Evolutionary conservation across 2,888 invertebrate genomes (phyloP).

Genomic region (Desoria tigrina): DNA sequence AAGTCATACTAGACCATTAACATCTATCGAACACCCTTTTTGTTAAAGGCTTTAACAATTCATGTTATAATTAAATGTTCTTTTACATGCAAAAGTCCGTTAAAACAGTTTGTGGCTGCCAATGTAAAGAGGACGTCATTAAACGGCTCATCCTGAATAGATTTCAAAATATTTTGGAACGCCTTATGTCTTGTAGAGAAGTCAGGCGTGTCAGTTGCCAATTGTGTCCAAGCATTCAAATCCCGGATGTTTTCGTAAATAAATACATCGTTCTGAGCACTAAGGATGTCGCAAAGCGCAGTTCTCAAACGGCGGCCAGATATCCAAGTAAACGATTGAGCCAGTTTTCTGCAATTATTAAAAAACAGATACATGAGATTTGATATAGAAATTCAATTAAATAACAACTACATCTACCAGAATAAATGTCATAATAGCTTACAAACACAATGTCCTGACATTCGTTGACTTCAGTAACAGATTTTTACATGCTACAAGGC

Average conservation of each 20-base stretch:
- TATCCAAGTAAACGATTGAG: conserved; percentile 36
- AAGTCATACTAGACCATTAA: not conserved
- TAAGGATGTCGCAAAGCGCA: conserved; percentile 32
- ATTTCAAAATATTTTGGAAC: conserved; percentile 28
- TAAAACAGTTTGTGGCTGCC: conserved; percentile 34
- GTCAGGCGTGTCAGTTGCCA: conserved; percentile 38
- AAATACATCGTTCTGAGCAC: conserved; percentile 15
- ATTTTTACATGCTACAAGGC: conserved; percentile 37
- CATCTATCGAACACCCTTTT: too few species aligned
- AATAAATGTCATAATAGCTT: conserved; percentile 19
- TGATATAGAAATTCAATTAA: not conserved
- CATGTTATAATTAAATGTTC: not conserved
- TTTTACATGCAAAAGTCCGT: conserved; percentile 32
- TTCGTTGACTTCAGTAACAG: conserved; percentile 27
- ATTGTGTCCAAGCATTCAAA: conserved; percentile 35
- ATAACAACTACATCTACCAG: not conserved
- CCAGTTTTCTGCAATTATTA: conserved; percentile 32
- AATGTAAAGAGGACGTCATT: conserved; percentile 20
- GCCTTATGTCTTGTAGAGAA: conserved; percentile 37
- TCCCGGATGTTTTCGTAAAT: conserved; percentile 30
- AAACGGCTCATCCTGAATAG: conserved; percentile 19
- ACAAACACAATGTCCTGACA: conserved; percentile 23
- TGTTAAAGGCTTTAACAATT: too few species aligned
- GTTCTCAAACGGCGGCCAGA: conserved; percentile 35
- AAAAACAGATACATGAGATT: too few species aligned